Evolutionary conservation across 2,113 vertebrate genomes (phyloP).

Genomic region (Clarias magur): DNA sequence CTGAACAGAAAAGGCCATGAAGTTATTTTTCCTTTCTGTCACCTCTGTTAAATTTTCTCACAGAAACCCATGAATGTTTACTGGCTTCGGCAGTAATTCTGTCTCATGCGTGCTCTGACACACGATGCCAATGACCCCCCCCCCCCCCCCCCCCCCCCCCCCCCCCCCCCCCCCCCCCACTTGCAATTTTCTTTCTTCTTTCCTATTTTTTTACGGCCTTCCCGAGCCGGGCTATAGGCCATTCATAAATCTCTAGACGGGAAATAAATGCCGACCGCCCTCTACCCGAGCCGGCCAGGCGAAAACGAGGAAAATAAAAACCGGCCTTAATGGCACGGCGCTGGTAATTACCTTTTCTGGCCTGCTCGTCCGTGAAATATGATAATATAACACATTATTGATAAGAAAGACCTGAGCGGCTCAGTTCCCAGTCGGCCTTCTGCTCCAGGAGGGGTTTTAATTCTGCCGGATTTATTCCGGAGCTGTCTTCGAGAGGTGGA

Average conservation of each 20-base stretch:
- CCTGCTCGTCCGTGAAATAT: conserved; percentile 56
- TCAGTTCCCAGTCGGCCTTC: conserved; percentile 11
- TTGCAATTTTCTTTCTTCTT: conserved; percentile 26
- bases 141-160: too few species aligned
- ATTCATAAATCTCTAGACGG: conserved; percentile 54
- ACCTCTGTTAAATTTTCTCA: conserved; percentile 41
- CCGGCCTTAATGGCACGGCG: conserved; percentile 49
- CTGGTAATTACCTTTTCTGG: conserved; percentile 57
- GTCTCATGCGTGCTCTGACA: conserved; percentile 31
- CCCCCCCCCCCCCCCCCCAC: too few species aligned
- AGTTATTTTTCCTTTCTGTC: conserved; percentile 42
- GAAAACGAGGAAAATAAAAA: conserved; percentile 57
- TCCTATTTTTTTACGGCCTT: conserved; percentile 40
- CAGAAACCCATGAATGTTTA: conserved; percentile 41
- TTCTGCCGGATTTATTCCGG: neutral
- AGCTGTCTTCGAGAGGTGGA: neutral
- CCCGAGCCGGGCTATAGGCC: conserved; percentile 20
- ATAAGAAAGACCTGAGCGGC: conserved; percentile 50
- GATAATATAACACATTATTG: conserved; percentile 58
- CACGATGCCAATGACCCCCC: conserved; percentile 9
- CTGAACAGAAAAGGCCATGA: conserved; percentile 24
- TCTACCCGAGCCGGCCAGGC: conserved; percentile 45
- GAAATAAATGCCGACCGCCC: conserved; percentile 52
- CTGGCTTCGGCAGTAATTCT: conserved; percentile 13
- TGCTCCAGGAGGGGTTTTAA: neutral